Evolutionary conservation across 2,888 invertebrate genomes (phyloP), one percentile per base, ranked within the genome.

Genomic region (Salpingus planirostris): DNA sequence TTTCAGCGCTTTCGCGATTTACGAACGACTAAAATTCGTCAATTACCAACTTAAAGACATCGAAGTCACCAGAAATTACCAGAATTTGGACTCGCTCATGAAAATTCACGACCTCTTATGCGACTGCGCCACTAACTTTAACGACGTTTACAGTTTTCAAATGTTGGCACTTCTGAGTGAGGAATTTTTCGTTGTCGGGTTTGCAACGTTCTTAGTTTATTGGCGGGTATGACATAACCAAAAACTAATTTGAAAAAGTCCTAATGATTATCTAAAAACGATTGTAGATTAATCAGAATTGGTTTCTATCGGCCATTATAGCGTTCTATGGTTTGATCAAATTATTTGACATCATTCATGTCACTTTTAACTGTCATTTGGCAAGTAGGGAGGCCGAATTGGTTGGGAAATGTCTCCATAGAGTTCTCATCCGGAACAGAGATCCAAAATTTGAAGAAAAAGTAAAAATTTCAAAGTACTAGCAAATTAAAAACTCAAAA

Each of bases 321-420:
- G 40, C 40, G 43, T 27, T 38, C 8, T 43, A 40, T 40, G 43
- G 40, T 13, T 13, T 30, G 7, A 36, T 35, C 4, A 40, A 43
- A 31, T 6, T 30, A 2, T 38, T 25, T 10, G 40, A 38, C 31
- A 33, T 43, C 11, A 15, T 43, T 6, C 40, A 40, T 18, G 31
- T 43, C 12, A 26, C 38, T 11, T 23, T 40, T 11, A 8, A 34
- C 15, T 43, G 43, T 29, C 40, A 43, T 21, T 35, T 31, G 13
- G 33, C 43, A 24, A 38, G 31, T 15, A 8, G 23, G 13, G 34
- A 34, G 29, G 42, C 35, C 2, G 27, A 37, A 26, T 13, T 23
- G 6, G 35, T 38, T 5, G 43, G 38, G 5, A 21, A 27, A 28
- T 23, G 34, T 28, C 15, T 43, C 14, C 43, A 43, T 13, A 40